Conservation (phyloP, 2,113 vertebrate genomes). For the Origma solitaria region DNA sequence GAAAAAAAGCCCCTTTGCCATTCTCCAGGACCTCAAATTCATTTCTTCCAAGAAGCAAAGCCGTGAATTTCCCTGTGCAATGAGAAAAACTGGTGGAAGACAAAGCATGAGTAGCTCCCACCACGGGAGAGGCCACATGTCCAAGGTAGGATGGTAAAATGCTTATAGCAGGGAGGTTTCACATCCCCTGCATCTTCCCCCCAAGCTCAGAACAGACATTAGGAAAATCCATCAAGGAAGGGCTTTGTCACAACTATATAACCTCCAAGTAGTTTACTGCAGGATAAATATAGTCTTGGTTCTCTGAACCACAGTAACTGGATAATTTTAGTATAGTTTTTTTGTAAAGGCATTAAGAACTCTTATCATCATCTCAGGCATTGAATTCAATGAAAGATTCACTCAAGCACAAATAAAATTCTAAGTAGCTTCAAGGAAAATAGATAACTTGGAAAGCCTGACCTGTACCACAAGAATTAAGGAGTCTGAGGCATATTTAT, state of each 20-base stretch:
- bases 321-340: background rate
- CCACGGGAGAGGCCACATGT: accelerated
- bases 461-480: background rate
- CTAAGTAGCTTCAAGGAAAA: background rate
- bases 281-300: background rate
- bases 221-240: background rate
- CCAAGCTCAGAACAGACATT: background rate
- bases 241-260: background rate
- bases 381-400: background rate
- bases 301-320: background rate
- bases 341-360: background rate
- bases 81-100: background rate
- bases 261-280: accelerated
- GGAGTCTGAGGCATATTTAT: background rate
- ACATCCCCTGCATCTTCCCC: background rate
- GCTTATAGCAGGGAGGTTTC: background rate
- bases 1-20: background rate
- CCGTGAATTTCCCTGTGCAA: background rate
- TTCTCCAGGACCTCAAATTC: background rate
- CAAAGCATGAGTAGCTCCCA: accelerated
- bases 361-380: background rate
- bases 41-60: background rate
- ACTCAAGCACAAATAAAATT: background rate
- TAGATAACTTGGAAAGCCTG: background rate
- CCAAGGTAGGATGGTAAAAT: background rate